Base-by-base conservation (phyloP, 92 coral and sea anemone species). In the Porites cylindrica region DNA sequence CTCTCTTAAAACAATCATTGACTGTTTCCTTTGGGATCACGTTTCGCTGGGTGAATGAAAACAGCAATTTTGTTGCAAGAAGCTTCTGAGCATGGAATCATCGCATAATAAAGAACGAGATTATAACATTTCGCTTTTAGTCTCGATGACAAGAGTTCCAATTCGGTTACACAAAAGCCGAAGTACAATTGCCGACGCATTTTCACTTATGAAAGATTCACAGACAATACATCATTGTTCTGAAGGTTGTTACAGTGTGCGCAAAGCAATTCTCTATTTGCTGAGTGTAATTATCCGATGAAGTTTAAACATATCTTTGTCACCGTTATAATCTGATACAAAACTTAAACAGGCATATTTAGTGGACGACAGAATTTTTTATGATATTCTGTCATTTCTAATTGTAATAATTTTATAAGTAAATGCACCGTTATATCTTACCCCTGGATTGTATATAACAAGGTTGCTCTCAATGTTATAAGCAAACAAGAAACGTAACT, bases 1-100 rank as follows among this genome's bases (percentile, higher is more conserved):
- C 78, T 58, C 51, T 23, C 47, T n/a, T 47, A 24, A 68, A 54
- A 94, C 98, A 94, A 94, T 94, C 93, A 94, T 92, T 94, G 95
- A 90, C 96, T 94, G 96, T 94, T 78, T 62, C 79, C n/a, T 51
- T 24, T 67, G 53, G 24, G 87, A n/a, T 59, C 92, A 92, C 87
- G 88, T 94, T 83, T 87, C 96, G 83, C 78, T 83, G 73, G 89
- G 51, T 18, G 96, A 82, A 53, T 18, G 96, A 82, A 91, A 92
- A 92, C 72, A 87, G 95, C 89, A 80, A 78, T 89, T 38, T 86
- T 88, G 81, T 59, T 20, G 67, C 62, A 20, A 50, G 59, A 26
- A 14, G 5, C 21, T 38, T 38, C 47, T 38, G 47, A 38, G 21
- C 16, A 3, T 4, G 56, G 32, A 77, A 70, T 52, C 26, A 78